Percentiles rank a stretch among this genome's conserved stretches.
Evolutionary conservation across 2,797 vertebrate species (phyloP).

Genomic region (Pseudochromis fuscus): DNA sequence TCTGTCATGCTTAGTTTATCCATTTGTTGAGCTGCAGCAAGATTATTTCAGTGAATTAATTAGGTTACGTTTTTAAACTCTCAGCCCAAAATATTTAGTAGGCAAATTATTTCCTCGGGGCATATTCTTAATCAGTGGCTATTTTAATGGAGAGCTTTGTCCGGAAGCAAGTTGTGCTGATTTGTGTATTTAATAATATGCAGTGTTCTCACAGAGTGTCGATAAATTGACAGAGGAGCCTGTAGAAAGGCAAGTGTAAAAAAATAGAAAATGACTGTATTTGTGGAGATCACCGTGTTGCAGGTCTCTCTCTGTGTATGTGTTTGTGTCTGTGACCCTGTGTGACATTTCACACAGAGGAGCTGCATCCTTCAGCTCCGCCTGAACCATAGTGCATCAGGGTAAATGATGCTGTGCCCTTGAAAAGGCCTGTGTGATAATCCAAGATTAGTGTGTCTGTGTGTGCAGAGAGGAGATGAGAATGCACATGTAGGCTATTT

Average conservation of each 20-base stretch:
- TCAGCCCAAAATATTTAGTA: conserved; percentile 69
- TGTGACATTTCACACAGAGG: conserved; percentile 35
- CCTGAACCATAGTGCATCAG: conserved; percentile 61
- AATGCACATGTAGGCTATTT: conserved; percentile 38
- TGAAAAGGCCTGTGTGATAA: conserved; percentile 76
- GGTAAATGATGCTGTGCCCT: conserved; percentile 75
- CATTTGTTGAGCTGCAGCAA: conserved; percentile 39
- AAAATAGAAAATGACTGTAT: background rate
- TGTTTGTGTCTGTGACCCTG: conserved; percentile 30
- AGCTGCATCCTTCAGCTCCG: conserved; percentile 46
- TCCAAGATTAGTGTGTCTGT: conserved; percentile 75
- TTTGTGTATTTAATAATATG: conserved; percentile 35
- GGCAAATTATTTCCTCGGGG: conserved; percentile 65
- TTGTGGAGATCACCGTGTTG: conserved; percentile 2
- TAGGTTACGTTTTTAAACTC: conserved; percentile 61
- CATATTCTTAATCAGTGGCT: conserved; percentile 59
- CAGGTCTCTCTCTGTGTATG: conserved; percentile 25
- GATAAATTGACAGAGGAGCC: background rate
- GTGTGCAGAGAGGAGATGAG: conserved; percentile 41
- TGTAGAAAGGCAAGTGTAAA: conserved; percentile 12
- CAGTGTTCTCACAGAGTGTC: background rate
- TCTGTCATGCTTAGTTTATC: conserved; percentile 19
- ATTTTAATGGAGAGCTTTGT: conserved; percentile 50
- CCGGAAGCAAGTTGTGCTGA: conserved; percentile 31
- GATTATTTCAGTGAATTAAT: conserved; percentile 66